These are phyloP conservation scores for Drosophila dives DNA, from an alignment of 2,888 invertebrate species.

Conservation along the genomic window DNA sequence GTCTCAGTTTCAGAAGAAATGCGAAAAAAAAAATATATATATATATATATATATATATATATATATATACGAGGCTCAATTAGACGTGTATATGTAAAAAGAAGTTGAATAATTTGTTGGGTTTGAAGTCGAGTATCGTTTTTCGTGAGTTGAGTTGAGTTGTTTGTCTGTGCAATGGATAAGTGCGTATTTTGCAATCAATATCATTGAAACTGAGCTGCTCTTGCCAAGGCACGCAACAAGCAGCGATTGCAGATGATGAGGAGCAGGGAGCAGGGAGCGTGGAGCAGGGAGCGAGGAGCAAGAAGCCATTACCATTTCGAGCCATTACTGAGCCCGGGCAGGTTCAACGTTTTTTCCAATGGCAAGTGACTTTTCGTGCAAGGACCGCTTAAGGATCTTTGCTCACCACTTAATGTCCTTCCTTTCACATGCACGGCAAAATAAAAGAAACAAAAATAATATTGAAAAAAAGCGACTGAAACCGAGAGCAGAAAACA, in stretches of 20 bases:
- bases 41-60: too few species aligned
- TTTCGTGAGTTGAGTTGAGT: conserved; percentile 19
- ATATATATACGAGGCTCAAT: conserved; percentile 1
- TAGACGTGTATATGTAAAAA: conserved; percentile 2
- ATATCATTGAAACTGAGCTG: conserved; percentile 46
- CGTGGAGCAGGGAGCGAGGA: background rate
- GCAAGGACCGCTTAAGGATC: conserved; percentile 33
- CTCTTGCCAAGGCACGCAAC: conserved; percentile 9
- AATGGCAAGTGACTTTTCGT: conserved; percentile 44
- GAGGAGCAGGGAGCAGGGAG: too few species aligned
- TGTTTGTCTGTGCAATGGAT: conserved; percentile 42
- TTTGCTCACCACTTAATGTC: conserved; percentile 50
- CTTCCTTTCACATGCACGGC: conserved; percentile 43
- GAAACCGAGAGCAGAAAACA: background rate
- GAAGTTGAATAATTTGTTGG: conserved; percentile 10
- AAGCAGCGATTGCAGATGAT: background rate
- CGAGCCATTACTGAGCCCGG: conserved; percentile 46
- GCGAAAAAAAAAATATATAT: background rate
- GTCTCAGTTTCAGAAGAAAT: background rate
- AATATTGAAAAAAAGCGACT: background rate
- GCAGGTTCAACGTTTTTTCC: conserved; percentile 47
- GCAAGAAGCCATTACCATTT: conserved; percentile 44
- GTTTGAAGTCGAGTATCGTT: conserved; percentile 6
- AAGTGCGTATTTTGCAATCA: conserved; percentile 48
- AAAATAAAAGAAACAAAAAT: conserved; percentile 7